Percentiles rank a stretch among this genome's conserved stretches.
These are phyloP conservation scores for Asarcornis scutulata DNA, from an alignment of 2,113 vertebrate species.

Conservation along the genomic window DNA sequence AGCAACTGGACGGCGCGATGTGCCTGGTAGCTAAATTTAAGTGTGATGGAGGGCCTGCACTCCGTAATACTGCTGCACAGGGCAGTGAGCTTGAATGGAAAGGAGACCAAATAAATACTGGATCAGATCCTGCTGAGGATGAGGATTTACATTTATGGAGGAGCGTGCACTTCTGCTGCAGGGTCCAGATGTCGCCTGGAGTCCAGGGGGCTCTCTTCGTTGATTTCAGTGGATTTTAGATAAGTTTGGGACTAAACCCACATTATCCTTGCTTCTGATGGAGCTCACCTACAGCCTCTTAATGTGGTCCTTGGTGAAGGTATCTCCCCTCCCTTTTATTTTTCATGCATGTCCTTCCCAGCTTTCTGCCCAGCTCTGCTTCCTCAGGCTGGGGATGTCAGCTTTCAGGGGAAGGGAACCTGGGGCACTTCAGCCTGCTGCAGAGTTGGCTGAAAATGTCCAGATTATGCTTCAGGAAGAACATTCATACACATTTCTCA, in stretches of 20 bases:
- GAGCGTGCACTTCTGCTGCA: background rate
- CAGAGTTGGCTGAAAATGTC: background rate
- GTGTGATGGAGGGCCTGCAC: background rate
- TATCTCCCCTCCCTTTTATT: background rate
- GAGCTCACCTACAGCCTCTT: background rate
- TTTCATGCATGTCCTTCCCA: background rate
- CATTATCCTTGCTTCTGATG: background rate
- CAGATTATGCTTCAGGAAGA: background rate
- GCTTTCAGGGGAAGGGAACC: background rate
- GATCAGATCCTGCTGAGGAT: background rate
- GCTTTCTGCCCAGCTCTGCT: background rate
- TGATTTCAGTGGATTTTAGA: background rate
- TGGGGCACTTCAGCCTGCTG: background rate
- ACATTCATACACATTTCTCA: background rate
- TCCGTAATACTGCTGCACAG: background rate
- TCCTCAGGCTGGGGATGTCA: background rate
- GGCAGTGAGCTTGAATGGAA: background rate
- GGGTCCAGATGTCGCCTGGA: background rate
- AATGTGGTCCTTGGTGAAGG: background rate
- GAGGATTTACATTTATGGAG: background rate
- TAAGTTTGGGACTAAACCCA: background rate
- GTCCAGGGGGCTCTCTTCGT: accelerated
- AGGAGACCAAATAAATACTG: background rate
- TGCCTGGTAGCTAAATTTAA: background rate
- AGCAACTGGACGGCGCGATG: accelerated